A percentile compares a stretch with the other conserved stretches of the same genome.
Conservation (phyloP, 2,888 invertebrate species). For the Calameuta pallipes region DNA sequence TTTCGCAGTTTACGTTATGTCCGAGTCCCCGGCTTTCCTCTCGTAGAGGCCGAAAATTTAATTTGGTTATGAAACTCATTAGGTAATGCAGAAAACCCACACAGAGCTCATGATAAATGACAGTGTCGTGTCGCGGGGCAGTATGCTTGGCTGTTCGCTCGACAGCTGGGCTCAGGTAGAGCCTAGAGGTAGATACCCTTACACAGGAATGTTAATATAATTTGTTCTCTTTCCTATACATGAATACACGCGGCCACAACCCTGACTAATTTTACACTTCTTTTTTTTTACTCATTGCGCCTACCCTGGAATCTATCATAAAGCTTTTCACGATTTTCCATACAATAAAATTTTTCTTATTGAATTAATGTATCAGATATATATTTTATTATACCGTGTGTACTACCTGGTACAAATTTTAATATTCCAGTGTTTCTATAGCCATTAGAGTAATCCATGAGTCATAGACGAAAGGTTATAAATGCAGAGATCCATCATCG, state of each 20-base stretch:
- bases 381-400: background rate
- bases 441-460: background rate
- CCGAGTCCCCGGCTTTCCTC: background rate
- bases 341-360: background rate
- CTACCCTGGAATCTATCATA: background rate
- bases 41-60: constrained; percentile 46
- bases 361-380: background rate
- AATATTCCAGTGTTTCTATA: background rate
- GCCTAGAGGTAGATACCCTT: constrained; percentile 43
- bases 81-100: constrained; percentile 53
- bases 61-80: constrained; percentile 56
- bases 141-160: constrained; percentile 42
- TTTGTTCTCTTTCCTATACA: constrained; percentile 32
- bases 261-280: background rate
- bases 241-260: background rate
- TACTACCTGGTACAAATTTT: background rate
- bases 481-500: constrained; percentile 42
- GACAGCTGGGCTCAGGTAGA: constrained; percentile 48
- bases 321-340: background rate
- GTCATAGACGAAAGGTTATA: constrained; percentile 22
- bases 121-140: constrained; percentile 52
- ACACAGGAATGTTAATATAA: constrained; percentile 54
- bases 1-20: background rate
- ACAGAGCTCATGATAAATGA: constrained; percentile 53
- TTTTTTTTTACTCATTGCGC: background rate